phyloP scores from a whole-genome alignment of 2,113 vertebrate species.

The Bungarus multicinctus region DNA sequence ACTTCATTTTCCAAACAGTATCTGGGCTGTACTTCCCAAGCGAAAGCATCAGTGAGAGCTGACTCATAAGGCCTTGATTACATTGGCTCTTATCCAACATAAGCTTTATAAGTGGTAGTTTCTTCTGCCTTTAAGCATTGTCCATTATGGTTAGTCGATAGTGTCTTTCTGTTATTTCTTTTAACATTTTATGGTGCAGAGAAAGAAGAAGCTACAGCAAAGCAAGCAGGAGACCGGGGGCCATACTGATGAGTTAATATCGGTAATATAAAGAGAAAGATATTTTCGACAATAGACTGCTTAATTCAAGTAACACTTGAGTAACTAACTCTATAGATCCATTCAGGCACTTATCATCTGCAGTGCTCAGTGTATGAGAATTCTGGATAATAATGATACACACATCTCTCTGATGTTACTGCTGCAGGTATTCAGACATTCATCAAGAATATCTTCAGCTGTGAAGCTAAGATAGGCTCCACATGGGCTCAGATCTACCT shows the following conservation, averaged over 20 bases:
- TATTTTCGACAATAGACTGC: not conserved
- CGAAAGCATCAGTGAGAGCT: not conserved
- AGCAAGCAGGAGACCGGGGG: not conserved
- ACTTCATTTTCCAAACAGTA: not conserved
- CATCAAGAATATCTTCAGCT: not conserved
- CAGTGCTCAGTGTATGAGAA: not conserved
- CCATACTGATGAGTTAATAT: conserved; percentile 3
- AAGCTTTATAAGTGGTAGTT: conserved; percentile 14
- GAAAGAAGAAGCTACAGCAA: not conserved
- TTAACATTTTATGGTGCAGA: conserved; percentile 6
- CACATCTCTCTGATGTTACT: not conserved
- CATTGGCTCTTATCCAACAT: conserved; percentile 8
- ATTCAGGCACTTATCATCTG: not conserved
- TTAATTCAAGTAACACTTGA: not conserved
- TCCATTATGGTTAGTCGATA: conserved; percentile 4
- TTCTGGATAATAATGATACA: not conserved
- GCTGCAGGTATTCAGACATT: not conserved
- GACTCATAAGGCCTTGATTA: conserved; percentile 16
- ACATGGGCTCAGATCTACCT: not conserved
- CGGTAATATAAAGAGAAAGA: not conserved
- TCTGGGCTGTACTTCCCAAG: not conserved
- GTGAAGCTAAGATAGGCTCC: not conserved
- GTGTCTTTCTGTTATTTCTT: not conserved
- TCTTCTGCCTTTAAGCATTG: conserved; percentile 24
- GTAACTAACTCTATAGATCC: not conserved